Evolutionary conservation across 2,797 vertebrate species (phyloP), one percentile per base, ranked within the genome.

Genomic region (Urosaurus nigricauda): DNA sequence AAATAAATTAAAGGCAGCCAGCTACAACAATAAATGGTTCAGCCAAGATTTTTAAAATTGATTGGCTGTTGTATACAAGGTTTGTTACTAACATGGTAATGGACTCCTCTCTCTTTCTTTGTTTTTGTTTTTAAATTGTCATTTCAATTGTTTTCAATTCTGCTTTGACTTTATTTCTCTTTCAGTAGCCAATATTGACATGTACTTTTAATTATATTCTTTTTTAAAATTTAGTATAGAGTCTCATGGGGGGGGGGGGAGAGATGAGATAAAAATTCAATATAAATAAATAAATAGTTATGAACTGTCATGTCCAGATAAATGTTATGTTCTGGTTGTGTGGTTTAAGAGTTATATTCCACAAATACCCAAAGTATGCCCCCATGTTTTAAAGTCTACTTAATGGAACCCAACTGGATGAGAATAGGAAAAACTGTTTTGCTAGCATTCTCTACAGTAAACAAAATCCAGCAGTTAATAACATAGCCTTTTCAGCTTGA

Each of bases 341-440:
- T n/a, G 26, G 24, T 74, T 5, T 83, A 43, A 13, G 26, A 40
- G 43, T 70, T 47, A 84, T 68, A 37, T 43, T 89, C 58, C 26
- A 92, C 40, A 43, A 63, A 89, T 93, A 87, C 1, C 78, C 70
- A 92, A 83, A 88, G 6, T 35, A 40, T 8, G 14, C 47, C 21
- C 70, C 32, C 35, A 14, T 71, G 5, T 60, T 35, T 60, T 84
- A 58, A 9, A 68, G 16, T 35, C 35, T 79, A 29, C 51, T 47
- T 56, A 32, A 53, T 24, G 47, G 16, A 60, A 4, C 29, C 12
- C 4, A 35, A 35, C 29, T 65, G 21, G 70, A 79, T 35, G 40
- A 60, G 29, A 77, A 40, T 9, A 40, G 24, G 19, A 58, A 51
- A 14, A 24, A 14, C 11, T 9, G 37, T 56, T 75, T 84, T 43